Conservation (phyloP, 2,888 invertebrate species). For the Stratiomys singularior region DNA sequence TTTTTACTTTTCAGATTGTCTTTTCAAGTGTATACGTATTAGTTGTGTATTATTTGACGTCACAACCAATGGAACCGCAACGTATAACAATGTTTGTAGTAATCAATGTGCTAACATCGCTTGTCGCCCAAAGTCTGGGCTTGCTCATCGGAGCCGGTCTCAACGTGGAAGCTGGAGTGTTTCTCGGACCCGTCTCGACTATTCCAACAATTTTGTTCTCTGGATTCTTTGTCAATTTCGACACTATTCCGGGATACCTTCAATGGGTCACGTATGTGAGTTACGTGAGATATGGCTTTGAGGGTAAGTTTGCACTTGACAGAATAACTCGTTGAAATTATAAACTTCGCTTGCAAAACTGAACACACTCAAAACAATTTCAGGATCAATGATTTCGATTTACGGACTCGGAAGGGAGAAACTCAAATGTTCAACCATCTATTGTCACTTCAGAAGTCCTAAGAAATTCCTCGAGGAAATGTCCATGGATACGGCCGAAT, state of each 20-base stretch:
- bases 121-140: slow-evolving; percentile 93
- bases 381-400: slow-evolving; percentile 85
- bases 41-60: slow-evolving; percentile 95
- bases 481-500: slow-evolving; percentile 81
- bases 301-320: slow-evolving; percentile 69
- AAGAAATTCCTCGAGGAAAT: slow-evolving; percentile 85
- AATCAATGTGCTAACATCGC: slow-evolving; percentile 78
- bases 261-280: slow-evolving; percentile 91
- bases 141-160: slow-evolving; percentile 92
- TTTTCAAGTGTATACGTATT: slow-evolving; percentile 87
- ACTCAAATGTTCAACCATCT: slow-evolving; percentile 82
- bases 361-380: neutral
- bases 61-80: slow-evolving; percentile 89
- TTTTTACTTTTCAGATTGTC: slow-evolving; percentile 71
- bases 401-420: slow-evolving; percentile 87
- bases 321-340: neutral
- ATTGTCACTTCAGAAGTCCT: slow-evolving; percentile 85
- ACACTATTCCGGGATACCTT: slow-evolving; percentile 88
- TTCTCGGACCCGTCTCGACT: slow-evolving; percentile 87
- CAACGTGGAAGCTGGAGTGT: slow-evolving; percentile 82
- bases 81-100: slow-evolving; percentile 70
- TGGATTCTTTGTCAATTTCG: slow-evolving; percentile 93
- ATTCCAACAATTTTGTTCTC: slow-evolving; percentile 93
- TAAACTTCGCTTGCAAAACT: neutral
- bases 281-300: slow-evolving; percentile 92